These are phyloP conservation scores for Oreotrochilus melanogaster DNA, from an alignment of 2,113 vertebrate species.

Conservation along the genomic window DNA sequence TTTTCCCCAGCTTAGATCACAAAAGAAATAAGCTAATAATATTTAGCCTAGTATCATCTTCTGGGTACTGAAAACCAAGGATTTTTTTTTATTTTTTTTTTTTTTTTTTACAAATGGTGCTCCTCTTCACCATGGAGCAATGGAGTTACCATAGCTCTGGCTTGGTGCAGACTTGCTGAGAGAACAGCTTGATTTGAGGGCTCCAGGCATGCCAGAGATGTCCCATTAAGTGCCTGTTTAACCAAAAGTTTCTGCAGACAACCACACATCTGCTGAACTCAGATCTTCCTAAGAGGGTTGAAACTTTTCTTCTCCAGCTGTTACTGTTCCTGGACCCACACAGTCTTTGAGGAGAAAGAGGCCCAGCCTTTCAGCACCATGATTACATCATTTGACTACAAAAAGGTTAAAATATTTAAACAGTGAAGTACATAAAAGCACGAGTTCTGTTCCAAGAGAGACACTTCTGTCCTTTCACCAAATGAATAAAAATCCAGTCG, in stretches of 20 bases:
- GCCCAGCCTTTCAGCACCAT: neutral
- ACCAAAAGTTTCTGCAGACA: neutral
- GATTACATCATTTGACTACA: neutral
- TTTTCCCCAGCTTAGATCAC: neutral
- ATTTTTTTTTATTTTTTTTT: neutral
- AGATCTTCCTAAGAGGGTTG: neutral
- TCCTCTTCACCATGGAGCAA: neutral
- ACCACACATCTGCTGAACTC: neutral
- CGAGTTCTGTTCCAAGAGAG: neutral
- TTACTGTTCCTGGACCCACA: neutral
- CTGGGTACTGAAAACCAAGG: neutral
- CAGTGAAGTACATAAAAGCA: accelerated
- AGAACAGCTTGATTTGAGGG: neutral
- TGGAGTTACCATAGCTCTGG: neutral
- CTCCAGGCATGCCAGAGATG: neutral
- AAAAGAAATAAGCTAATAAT: neutral
- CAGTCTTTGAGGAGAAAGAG: neutral
- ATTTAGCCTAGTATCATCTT: neutral
- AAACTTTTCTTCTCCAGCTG: neutral
- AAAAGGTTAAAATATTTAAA: neutral
- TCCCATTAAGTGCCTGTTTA: neutral
- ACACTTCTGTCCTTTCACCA: neutral
- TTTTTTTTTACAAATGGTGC: neutral
- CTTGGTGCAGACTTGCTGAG: neutral
- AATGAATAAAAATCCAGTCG: neutral